Base-by-base conservation (phyloP, 2,113 vertebrate genomes). In the Arothron firmamentum region DNA sequence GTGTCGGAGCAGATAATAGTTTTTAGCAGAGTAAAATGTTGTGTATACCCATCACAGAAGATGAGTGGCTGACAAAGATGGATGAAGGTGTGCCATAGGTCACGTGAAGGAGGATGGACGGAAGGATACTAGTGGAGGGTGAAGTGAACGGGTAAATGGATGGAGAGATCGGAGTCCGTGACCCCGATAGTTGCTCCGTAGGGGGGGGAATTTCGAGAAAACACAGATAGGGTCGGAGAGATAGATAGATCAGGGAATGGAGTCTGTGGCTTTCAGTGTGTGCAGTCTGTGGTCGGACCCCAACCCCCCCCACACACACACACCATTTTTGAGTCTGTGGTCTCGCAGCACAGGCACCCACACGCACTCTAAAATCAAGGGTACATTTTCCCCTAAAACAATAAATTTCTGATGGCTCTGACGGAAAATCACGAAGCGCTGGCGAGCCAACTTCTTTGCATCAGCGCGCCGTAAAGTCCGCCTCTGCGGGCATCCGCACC, bases 181-280 rank as follows among this genome's bases (percentile, higher is more conserved):
- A 76, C 63, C 76, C 54, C 62, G 74, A 72, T 77, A 17, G 16
- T 45, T 6, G 56, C 76, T 62, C 3, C 0, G 62, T 10, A 0
- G 65, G 70, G 45, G 70, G 45, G 75, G 52, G 23, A 34, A 52
- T 7, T 31, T 6, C 28, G 31, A 6, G 49, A 56, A 74, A 79
- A 70, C 68, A 65, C 3, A 78, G 67, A 77, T 54, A 51, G 75
- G 47, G 59, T 62, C 61, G 73, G 70, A 45, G 70, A 78, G 68
- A 77, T 68, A 78, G 68, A 77, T 68, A 64, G 73, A 84, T 80
- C 23, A 49, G 46, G 70, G 63, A 79, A 65, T 81, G 82, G 82
- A 86, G 77, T 81, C 80, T 85, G 79, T 79, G 82, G 83, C 65
- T 81, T 85, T 74, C 69, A 70, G 70, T 73, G 70, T 83, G 84